phyloP scores from a whole-genome alignment of 2,888 invertebrate genomes.

The Punctoribates punctum region DNA sequence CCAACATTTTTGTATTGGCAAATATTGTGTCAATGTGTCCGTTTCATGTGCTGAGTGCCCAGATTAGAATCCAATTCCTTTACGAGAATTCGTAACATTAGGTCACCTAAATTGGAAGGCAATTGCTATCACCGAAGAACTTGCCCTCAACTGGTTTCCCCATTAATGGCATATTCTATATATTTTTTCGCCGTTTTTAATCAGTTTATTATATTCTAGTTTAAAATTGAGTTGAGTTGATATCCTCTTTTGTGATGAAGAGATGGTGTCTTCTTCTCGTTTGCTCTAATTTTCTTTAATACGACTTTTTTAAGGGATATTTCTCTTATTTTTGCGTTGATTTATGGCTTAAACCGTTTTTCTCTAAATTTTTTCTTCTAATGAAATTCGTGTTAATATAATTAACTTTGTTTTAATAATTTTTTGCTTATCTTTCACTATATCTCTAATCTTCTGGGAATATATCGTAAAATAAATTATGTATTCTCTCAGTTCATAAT shows the following conservation, averaged over 20 bases:
- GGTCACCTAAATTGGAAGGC: slow-evolving; percentile 37
- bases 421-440: background rate
- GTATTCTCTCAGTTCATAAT: too few relatives aligned
- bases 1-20: slow-evolving; percentile 31
- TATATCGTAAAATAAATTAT: too few relatives aligned
- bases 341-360: background rate
- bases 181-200: background rate
- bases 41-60: background rate
- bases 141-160: slow-evolving; percentile 30
- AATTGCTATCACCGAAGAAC: background rate
- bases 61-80: background rate
- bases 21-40: slow-evolving; percentile 37
- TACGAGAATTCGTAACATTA: slow-evolving; percentile 26
- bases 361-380: background rate
- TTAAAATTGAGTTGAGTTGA: background rate
- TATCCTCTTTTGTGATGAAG: slow-evolving; percentile 33
- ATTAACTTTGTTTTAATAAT: slow-evolving; percentile 28
- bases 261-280: background rate
- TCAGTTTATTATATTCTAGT: slow-evolving; percentile 7
- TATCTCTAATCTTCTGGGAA: too few relatives aligned
- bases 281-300: slow-evolving; percentile 7
- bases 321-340: background rate
- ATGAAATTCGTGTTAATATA: slow-evolving; percentile 20
- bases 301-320: background rate
- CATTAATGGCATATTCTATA: slow-evolving; percentile 23